Conservation (phyloP, 1,140 invertebrate genomes). For the Drosophila littoralis region DNA sequence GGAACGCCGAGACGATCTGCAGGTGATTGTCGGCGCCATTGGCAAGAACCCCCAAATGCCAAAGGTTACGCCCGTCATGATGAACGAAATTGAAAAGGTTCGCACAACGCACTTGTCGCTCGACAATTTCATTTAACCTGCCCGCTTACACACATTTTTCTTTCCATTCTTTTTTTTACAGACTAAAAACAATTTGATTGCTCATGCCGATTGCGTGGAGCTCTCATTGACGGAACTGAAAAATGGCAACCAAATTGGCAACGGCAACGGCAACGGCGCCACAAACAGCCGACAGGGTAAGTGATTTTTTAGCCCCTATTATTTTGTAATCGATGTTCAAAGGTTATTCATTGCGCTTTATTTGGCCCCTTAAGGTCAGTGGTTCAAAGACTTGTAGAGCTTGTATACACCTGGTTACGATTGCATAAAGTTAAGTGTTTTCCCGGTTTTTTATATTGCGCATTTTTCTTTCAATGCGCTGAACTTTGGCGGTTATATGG, state of each 20-base stretch:
- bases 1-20: constrained; percentile 83
- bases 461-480: too few species aligned
- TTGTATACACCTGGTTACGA: too few species aligned
- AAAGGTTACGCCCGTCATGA: constrained; percentile 79
- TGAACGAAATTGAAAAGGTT: constrained; percentile 84
- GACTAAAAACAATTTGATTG: constrained; percentile 83
- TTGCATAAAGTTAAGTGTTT: neutral
- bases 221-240: constrained; percentile 76
- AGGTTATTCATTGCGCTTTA: constrained; percentile 1
- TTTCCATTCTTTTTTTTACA: constrained; percentile 36
- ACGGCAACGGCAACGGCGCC: constrained; percentile 51
- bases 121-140: constrained; percentile 10
- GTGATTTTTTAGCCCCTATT: constrained; percentile 33
- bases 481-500: too few species aligned
- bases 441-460: too few species aligned
- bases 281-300: constrained; percentile 65
- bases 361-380: constrained; percentile 11
- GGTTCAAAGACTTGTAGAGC: neutral
- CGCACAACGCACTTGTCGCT: neutral
- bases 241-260: constrained; percentile 62
- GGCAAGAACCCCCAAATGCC: constrained; percentile 78
- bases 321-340: constrained; percentile 43
- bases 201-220: constrained; percentile 79
- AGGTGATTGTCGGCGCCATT: constrained; percentile 81
- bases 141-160: constrained; percentile 1